These are phyloP conservation scores for Campylomormyrus tamandua DNA, from an alignment of 2,113 vertebrate genomes.

Conservation along the genomic window DNA sequence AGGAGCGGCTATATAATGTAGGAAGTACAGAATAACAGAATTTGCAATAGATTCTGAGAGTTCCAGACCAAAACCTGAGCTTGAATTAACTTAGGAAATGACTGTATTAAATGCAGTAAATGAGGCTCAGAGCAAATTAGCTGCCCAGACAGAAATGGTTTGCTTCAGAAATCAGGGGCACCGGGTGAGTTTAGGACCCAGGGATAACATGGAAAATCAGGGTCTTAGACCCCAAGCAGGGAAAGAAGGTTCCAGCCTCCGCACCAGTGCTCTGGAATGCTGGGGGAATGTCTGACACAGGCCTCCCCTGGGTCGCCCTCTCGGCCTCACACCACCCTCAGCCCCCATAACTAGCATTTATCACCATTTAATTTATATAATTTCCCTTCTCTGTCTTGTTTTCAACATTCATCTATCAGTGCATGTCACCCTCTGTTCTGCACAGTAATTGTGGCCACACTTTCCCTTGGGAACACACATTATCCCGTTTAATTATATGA, in stretches of 20 bases:
- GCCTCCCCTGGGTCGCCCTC: neutral
- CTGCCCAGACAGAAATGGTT: neutral
- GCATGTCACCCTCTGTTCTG: neutral
- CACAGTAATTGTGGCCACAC: neutral
- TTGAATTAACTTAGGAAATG: neutral
- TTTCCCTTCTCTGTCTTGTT: neutral
- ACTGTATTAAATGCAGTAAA: neutral
- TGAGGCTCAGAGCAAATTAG: neutral
- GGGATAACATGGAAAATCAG: neutral
- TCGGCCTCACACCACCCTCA: neutral
- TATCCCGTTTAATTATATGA: slow-evolving; percentile 13
- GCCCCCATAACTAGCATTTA: neutral
- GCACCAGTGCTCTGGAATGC: neutral
- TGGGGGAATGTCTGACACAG: neutral
- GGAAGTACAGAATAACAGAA: neutral
- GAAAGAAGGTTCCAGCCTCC: neutral
- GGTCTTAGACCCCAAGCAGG: neutral
- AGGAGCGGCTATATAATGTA: neutral
- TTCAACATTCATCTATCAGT: slow-evolving; percentile 6
- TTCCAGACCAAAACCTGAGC: neutral
- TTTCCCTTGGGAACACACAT: slow-evolving; percentile 2
- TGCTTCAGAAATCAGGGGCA: neutral
- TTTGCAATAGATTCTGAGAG: neutral
- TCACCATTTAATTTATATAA: neutral
- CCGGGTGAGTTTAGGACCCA: neutral